Base-by-base conservation (phyloP, 2,113 vertebrate genomes). In the Nycticorax nycticorax region DNA sequence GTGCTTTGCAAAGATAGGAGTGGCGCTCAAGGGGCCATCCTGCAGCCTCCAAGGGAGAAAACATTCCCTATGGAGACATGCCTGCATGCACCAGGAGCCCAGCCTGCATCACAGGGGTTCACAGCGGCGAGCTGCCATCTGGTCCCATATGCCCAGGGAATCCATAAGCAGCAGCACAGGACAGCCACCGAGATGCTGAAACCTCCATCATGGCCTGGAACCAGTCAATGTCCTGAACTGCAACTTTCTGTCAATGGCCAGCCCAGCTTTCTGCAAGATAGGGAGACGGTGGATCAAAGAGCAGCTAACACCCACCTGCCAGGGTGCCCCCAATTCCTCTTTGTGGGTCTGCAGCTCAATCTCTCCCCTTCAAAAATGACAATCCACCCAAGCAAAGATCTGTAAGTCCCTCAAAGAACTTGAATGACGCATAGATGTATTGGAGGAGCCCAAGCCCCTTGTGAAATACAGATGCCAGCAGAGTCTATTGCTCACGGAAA, bases 101-200 rank as follows among this genome's bases (percentile, higher is more conserved):
- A 80, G 48, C 37, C n/a, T 45, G 24, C 66, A 75, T 75, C 37
- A 75, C 0, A 0, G 37, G 45, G 35, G 5, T 4, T 74, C 60
- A 32, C 7, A 1, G 67, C 37, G 43, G 28, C 14, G 32, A 73
- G 47, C 27, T 45, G 53, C 52, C 47, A 35, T 13, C 48, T 55
- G 28, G 14, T 60, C 59, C 73, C 59, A 55, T 27, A 1, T 1
- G 16, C 33, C 24, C 63, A 56, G 47, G 55, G 60, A 53, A 76
- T 60, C 53, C 1, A 0, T 21, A 35, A 35, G 3, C 18, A 39
- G 57, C 30, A 77, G 32, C 45, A 50, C 0, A 0, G 78, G 33
- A 57, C 18, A 37, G 63, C 39, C 28, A 62, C 27, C 0, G 1
- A 19, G 16, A 64, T 33, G 33, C 53, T 35, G 75, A 41, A 47